Conservation (phyloP, 2,113 vertebrate species). For the Meleagris gallopavo region DNA sequence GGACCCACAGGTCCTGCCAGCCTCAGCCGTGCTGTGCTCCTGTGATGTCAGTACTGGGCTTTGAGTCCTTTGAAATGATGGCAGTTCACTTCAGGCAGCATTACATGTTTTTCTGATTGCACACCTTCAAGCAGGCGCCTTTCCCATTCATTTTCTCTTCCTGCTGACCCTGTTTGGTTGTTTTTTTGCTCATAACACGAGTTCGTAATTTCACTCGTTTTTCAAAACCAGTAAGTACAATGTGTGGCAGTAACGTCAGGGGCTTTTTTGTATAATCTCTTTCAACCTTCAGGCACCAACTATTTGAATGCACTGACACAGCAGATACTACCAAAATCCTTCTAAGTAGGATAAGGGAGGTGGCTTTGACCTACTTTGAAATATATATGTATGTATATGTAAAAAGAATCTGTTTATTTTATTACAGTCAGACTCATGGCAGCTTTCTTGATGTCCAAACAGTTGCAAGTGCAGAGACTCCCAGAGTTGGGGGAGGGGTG, state of each 20-base stretch:
- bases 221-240: fast-evolving
- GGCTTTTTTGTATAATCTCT: background rate
- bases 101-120: background rate
- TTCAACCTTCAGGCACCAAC: background rate
- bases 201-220: fast-evolving
- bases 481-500: background rate
- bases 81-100: background rate
- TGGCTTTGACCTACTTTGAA: background rate
- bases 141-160: background rate
- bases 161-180: background rate
- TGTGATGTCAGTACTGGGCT: background rate
- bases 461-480: fast-evolving
- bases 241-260: background rate
- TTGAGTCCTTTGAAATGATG: fast-evolving
- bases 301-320: background rate
- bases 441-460: background rate
- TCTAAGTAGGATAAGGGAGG: background rate
- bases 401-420: background rate
- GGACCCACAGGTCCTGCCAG: background rate
- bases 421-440: background rate
- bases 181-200: background rate
- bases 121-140: background rate
- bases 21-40: background rate
- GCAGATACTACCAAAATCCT: background rate
- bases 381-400: background rate